phyloP scores from a whole-genome alignment of 2,888 invertebrate species.

The Macropis europaea region DNA sequence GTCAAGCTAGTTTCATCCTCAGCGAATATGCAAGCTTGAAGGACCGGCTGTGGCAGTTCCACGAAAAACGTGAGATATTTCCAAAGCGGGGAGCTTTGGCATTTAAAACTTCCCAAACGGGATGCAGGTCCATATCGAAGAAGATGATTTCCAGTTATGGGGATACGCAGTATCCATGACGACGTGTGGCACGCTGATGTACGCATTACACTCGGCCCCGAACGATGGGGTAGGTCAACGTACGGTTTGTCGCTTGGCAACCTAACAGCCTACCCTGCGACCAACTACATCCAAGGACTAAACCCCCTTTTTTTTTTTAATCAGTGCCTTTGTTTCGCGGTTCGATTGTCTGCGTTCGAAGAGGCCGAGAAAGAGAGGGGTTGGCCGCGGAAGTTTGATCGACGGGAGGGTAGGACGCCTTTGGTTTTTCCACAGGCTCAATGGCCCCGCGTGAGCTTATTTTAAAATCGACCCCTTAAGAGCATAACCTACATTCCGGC shows the following conservation, averaged over 20 bases:
- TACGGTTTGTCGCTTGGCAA: conserved; percentile 72
- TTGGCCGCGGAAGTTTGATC: conserved; percentile 35
- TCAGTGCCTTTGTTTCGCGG: conserved; percentile 63
- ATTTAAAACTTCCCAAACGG: conserved; percentile 12
- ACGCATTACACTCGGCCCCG: conserved; percentile 41
- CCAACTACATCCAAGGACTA: conserved; percentile 62
- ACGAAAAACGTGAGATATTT: background rate
- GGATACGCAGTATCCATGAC: conserved; percentile 65
- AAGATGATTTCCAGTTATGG: conserved; percentile 58
- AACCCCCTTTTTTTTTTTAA: conserved; percentile 60
- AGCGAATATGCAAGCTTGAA: background rate
- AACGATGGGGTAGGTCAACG: conserved; percentile 71
- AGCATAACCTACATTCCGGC: conserved; percentile 35
- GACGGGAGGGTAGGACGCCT: conserved; percentile 33
- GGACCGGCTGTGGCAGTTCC: background rate
- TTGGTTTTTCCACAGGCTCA: conserved; percentile 11
- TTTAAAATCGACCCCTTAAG: conserved; percentile 19
- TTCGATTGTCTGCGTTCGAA: conserved; percentile 62
- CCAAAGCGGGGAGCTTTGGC: background rate
- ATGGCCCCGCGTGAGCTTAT: background rate
- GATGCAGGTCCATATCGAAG: conserved; percentile 37
- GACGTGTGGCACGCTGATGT: conserved; percentile 52
- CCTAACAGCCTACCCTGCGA: conserved; percentile 69
- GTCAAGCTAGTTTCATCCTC: too few relatives aligned
- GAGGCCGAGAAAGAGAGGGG: conserved; percentile 14